A percentile compares a stretch with the other conserved stretches of the same genome.
Evolutionary conservation across 2,113 vertebrate species (phyloP).

Genomic region (Tragulus kanchil): DNA sequence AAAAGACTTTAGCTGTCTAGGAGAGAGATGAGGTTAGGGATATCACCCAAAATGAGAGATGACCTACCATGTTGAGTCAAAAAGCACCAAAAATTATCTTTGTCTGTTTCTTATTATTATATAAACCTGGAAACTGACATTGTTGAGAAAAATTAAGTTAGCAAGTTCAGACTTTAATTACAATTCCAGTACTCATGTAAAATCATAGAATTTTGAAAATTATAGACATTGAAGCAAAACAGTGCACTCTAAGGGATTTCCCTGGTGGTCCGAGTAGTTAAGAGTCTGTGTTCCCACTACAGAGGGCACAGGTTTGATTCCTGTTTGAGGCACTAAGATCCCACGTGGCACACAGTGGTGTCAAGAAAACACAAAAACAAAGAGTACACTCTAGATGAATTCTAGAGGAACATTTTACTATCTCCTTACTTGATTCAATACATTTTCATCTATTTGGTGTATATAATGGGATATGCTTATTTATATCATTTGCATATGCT

Average conservation of each 20-base stretch:
- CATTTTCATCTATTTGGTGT: neutral
- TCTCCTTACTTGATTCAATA: slow-evolving; percentile 13
- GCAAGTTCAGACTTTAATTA: slow-evolving; percentile 42
- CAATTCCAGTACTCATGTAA: neutral
- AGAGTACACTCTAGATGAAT: neutral
- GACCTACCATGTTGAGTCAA: neutral
- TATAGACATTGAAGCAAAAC: neutral
- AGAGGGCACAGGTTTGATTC: neutral
- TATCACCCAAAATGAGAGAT: neutral
- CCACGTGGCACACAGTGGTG: neutral
- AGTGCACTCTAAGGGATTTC: neutral
- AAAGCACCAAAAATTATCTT: neutral
- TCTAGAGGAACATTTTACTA: neutral
- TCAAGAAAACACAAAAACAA: neutral
- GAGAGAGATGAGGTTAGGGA: neutral
- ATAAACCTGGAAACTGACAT: slow-evolving; percentile 35
- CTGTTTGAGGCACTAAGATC: neutral
- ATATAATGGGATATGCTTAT: neutral
- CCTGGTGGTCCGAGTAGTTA: neutral
- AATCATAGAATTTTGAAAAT: slow-evolving; percentile 46
- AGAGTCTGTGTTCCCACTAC: neutral
- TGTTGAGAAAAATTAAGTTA: slow-evolving; percentile 27
- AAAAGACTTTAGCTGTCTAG: neutral
- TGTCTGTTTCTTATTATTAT: neutral
- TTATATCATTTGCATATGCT: neutral